Percentiles rank a stretch among this genome's conserved stretches.
phyloP scores from a whole-genome alignment of 2,797 vertebrate species.

The Onychomys torridus region DNA sequence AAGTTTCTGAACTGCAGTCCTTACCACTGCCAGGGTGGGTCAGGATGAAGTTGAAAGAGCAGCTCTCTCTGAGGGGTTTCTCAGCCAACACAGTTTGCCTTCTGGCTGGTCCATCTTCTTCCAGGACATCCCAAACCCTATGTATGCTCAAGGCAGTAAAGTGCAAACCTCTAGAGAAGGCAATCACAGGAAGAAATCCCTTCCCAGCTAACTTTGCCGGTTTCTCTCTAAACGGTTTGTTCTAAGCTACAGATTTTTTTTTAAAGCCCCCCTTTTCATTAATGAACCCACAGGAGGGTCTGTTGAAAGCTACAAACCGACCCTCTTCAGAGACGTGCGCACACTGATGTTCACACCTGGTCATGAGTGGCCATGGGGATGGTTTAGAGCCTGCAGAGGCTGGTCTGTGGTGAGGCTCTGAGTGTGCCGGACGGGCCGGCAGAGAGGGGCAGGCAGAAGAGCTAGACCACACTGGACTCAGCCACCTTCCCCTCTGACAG shows the following conservation, averaged over 20 bases:
- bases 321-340: background rate
- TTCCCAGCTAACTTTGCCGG: background rate
- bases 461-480: too few relatives aligned
- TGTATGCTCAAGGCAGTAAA: background rate
- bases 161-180: background rate
- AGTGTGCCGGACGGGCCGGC: background rate
- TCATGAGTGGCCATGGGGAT: fast-evolving
- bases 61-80: background rate
- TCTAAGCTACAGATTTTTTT: background rate
- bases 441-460: background rate
- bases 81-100: background rate
- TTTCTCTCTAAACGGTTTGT: background rate
- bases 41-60: background rate
- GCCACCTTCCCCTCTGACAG: background rate
- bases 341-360: fast-evolving
- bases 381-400: background rate
- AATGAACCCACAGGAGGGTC: background rate
- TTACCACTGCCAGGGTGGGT: background rate
- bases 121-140: background rate
- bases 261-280: background rate
- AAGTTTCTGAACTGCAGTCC: background rate
- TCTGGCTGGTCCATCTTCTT: background rate
- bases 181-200: background rate
- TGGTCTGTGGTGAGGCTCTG: background rate
- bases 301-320: background rate